Evolutionary conservation across 1,140 invertebrate genomes (phyloP), one percentile per base, ranked within the genome.

Genomic region (Rhopalosiphum padi): DNA sequence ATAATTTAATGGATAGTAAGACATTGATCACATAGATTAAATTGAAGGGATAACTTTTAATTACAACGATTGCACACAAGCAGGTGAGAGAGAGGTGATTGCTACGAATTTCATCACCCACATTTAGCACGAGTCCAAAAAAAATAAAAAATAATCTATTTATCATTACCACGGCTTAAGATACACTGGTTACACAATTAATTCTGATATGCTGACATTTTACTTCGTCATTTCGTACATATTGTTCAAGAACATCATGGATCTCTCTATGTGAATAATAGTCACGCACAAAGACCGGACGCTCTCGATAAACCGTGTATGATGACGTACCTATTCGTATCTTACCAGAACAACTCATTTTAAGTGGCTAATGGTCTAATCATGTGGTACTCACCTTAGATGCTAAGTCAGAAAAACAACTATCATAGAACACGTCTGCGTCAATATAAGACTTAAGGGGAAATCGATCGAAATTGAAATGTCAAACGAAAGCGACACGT

Each of bases 11-110:
- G 15, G 23, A 77, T 77, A 77, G 5, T n/a, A 5, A 77, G 5
- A 77, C 60, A 77, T 23, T 6, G 60, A n/a, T n/a, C 60, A 77
- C 30, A n/a, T 4, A 4, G 48, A 51, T 2, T 9, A 51, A 51
- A 51, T 18, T 2, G 11, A 51, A 18, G 30, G 18, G n/a, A n/a
- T n/a, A n/a, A 51, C 15, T 21, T 51, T 2, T 51, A 51, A 51
- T 15, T 3, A n/a, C 11, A n/a, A n/a, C 30, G 4, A n/a, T 5
- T n/a, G 11, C 9, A 2, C 9, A 2, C 0, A 11, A 18, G 25
- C 55, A n/a, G n/a, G n/a, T n/a, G 30, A 15, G 15, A 11, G 3
- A 23, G 1, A 15, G 30, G 4, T n/a, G 11, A n/a, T 68, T 30
- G 30, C 18, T 15, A 77, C 18, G n/a, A n/a, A n/a, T 77, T n/a